These are phyloP conservation scores for Gymnogyps californianus DNA, from an alignment of 2,113 vertebrate species.

Conservation along the genomic window DNA sequence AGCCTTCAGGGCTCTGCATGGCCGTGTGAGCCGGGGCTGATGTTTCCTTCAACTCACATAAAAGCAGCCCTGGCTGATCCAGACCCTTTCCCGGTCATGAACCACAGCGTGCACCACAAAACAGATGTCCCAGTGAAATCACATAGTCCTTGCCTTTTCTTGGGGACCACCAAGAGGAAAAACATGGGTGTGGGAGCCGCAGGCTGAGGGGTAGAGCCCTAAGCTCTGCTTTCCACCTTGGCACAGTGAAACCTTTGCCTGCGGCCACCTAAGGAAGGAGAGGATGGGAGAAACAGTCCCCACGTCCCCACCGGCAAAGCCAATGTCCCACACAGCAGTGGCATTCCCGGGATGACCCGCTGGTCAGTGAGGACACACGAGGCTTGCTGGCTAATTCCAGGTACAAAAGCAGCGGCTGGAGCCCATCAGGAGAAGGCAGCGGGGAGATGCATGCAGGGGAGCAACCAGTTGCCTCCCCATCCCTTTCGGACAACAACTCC, in stretches of 20 bases:
- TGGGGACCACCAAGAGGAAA: not conserved
- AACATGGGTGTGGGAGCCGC: fast-evolving
- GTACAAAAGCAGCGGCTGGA: not conserved
- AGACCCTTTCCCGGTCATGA: too few relatives aligned
- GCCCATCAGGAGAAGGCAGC: not conserved
- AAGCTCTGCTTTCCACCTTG: not conserved
- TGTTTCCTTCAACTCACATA: not conserved
- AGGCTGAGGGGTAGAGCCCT: not conserved
- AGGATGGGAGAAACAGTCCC: not conserved
- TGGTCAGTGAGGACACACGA: not conserved
- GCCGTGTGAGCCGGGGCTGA: fast-evolving
- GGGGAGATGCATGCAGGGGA: not conserved
- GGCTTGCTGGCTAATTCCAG: not conserved
- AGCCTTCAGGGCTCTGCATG: not conserved
- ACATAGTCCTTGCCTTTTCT: not conserved
- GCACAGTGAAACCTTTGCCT: not conserved
- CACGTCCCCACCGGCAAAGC: fast-evolving
- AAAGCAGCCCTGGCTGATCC: not conserved
- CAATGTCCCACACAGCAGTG: not conserved
- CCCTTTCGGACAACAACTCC: not conserved
- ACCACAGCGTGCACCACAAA: fast-evolving
- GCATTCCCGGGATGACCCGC: not conserved
- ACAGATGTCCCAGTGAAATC: not conserved
- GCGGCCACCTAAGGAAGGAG: not conserved
- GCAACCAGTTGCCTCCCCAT: fast-evolving